Evolutionary conservation across 1,140 invertebrate species (phyloP).

Genomic region (Drosophila grimshawi): DNA sequence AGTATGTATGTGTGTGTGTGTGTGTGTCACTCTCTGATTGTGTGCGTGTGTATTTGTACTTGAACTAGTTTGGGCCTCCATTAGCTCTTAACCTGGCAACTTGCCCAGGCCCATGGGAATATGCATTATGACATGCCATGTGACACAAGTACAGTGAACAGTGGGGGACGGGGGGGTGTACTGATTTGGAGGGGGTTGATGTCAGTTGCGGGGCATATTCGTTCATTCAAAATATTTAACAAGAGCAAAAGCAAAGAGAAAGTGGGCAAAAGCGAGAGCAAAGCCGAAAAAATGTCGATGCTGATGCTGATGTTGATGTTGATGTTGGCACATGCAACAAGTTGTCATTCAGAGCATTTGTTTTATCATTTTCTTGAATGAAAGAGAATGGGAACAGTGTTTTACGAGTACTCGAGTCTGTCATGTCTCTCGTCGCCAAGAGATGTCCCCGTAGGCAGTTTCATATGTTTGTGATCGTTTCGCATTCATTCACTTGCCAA

Average conservation of each 20-base stretch:
- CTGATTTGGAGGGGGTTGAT: neutral
- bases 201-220: neutral
- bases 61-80: conserved; percentile 71
- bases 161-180: neutral
- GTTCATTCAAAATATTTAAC: conserved; percentile 30
- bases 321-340: conserved; percentile 29
- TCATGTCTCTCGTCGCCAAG: neutral
- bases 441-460: too few relatives aligned
- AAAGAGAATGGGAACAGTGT: neutral
- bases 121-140: conserved; percentile 26
- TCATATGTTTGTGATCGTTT: too few relatives aligned
- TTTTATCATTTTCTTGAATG: conserved; percentile 7
- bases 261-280: neutral
- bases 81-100: conserved; percentile 55
- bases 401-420: neutral
- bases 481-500: too few relatives aligned
- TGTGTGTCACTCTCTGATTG: neutral
- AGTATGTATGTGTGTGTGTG: conserved; percentile 26
- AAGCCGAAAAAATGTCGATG: neutral
- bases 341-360: conserved; percentile 36
- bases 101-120: conserved; percentile 58
- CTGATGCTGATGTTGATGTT: neutral
- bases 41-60: conserved; percentile 56
- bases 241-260: conserved; percentile 5
- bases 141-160: neutral